Evolutionary conservation across 2,113 vertebrate species (phyloP).

Genomic region (Albula glossodonta): DNA sequence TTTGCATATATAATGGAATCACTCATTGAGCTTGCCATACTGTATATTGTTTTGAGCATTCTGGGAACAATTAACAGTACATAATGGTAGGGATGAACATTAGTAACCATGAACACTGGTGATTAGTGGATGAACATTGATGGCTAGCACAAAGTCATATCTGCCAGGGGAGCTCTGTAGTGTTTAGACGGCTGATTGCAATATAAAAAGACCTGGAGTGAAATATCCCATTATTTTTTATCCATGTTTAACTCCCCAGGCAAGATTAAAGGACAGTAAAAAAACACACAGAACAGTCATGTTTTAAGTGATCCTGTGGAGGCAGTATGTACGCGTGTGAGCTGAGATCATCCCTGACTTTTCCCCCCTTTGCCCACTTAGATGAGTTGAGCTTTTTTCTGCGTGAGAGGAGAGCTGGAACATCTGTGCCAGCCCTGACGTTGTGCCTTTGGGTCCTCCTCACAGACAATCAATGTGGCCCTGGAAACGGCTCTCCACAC

Average conservation of each 20-base stretch:
- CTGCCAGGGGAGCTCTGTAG: not conserved
- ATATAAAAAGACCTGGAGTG: not conserved
- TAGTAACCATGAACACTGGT: no score
- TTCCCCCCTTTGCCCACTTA: conserved; percentile 51
- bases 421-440: conserved; percentile 43
- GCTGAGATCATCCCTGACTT: conserved; percentile 34
- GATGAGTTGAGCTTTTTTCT: conserved; percentile 65
- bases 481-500: conserved; percentile 31
- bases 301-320: not conserved
- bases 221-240: not conserved
- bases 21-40: not conserved
- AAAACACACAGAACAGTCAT: not conserved
- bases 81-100: not conserved
- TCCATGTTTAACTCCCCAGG: not conserved
- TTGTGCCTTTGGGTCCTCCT: conserved; percentile 49
- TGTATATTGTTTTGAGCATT: not conserved
- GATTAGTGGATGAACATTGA: not conserved
- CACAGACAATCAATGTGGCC: conserved; percentile 53
- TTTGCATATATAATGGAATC: not conserved
- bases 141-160: not conserved
- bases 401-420: conserved; percentile 58
- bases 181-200: not conserved
- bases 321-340: not conserved
- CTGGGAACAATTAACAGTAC: not conserved
- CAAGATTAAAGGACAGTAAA: not conserved